Evolutionary conservation across 1,140 invertebrate genomes (phyloP), one percentile per base, ranked within the genome.

Genomic region (Drosophila ficusphila): DNA sequence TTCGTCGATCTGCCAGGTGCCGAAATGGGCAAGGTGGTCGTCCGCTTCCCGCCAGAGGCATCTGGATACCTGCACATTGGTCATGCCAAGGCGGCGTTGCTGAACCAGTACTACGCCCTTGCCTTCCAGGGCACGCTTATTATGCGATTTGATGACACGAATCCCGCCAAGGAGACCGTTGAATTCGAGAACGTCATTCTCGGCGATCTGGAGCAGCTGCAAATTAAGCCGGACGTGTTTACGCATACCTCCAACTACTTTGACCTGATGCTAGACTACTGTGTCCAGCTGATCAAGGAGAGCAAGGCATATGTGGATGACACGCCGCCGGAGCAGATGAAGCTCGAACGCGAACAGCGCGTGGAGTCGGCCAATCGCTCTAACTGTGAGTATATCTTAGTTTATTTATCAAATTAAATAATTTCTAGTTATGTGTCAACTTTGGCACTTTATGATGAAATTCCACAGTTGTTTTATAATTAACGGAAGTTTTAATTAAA

Each of bases 71-170:
- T 99, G 14, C 99, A 99, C 90, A 98, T 99, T 92, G 99, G 99
- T 11, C 99, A 99, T 93, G 99, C 99, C 0, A 99, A 99, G 93
- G 99, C 99, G 42, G 99, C 99, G 23, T 93, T 99, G 1, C 93
- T 99, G 1, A 99, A 99, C 93, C 98, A 99, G 86, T 97, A 99
- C 92, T 99, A 99, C 90, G 97, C 99, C 65, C 94, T 97, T 86
- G 93, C 94, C 11, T 99, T 99, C 91, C 93, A 99, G 89, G 99
- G 99, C 0, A 96, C 97, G 90, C 93, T 99, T 0, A 97, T 99
- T 48, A 98, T 99, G 97, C 94, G 99, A 77, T 99, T 99, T 93
- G 99, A 99, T 93, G 99, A 99, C 90, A 99, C 99, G 5, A 99
- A 99, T 93, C 99, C 99, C 29, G 98, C 98, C 3, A 99, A 99